Conservation (phyloP, 2,113 vertebrate genomes). For the Colaptes auratus region DNA sequence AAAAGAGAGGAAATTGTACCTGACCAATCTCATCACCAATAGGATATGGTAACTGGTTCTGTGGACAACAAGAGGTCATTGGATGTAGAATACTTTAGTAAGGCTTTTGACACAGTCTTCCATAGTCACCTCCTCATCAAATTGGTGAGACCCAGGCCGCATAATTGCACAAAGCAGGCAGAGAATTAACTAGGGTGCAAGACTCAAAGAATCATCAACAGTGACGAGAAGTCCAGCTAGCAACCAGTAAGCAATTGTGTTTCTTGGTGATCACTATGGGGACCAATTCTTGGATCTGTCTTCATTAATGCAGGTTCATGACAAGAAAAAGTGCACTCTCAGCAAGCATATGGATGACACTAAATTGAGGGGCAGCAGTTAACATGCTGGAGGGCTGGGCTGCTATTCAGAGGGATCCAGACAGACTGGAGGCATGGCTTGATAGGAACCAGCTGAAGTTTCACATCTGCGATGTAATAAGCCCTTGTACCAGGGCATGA, state of each 20-base stretch:
- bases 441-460: background rate
- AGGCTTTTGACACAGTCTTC: background rate
- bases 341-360: background rate
- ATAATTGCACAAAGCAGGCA: background rate
- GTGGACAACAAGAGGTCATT: fast-evolving
- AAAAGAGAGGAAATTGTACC: background rate
- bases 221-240: background rate
- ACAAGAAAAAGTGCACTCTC: background rate
- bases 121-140: background rate
- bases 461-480: background rate
- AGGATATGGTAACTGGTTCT: background rate
- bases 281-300: background rate
- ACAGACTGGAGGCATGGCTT: background rate
- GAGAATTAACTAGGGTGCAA: background rate
- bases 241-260: background rate
- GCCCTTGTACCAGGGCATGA: background rate
- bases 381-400: background rate
- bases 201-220: background rate
- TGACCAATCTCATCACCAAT: background rate
- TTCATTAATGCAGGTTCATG: background rate
- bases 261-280: background rate
- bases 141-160: background rate
- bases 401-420: background rate
- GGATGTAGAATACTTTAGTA: background rate
- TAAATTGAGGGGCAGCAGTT: background rate